Evolutionary conservation across 2,113 vertebrate species (phyloP).

Genomic region (Colinus virginianus): DNA sequence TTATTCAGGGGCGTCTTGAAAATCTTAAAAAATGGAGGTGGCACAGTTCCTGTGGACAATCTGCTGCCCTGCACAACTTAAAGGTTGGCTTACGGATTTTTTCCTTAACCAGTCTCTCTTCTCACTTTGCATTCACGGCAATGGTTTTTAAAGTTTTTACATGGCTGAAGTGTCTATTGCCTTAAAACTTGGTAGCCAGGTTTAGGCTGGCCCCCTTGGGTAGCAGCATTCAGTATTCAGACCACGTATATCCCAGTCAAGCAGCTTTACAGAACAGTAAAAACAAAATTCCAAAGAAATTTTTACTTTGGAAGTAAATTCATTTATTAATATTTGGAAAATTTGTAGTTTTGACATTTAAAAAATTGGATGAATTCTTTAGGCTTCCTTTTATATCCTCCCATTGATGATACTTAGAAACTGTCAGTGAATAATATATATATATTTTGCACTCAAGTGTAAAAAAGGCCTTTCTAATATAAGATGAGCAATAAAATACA

Average conservation of each 20-base stretch:
- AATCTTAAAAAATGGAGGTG: neutral
- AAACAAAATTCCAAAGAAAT: neutral
- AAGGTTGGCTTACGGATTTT: neutral
- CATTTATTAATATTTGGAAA: neutral
- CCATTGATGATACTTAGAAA: neutral
- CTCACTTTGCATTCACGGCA: neutral
- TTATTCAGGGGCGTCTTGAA: neutral
- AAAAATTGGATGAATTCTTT: neutral
- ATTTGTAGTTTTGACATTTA: neutral
- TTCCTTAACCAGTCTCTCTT: neutral
- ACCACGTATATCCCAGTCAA: neutral
- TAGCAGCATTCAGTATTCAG: neutral
- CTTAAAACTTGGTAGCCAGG: neutral
- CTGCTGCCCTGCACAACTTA: neutral
- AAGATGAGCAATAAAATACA: neutral
- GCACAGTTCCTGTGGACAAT: neutral
- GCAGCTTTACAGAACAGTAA: neutral
- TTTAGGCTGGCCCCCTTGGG: neutral
- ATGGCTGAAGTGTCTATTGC: rapidly evolving
- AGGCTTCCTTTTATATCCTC: neutral
- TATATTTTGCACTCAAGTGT: neutral
- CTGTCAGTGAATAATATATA: neutral
- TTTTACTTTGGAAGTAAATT: neutral
- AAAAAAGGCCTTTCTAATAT: neutral
- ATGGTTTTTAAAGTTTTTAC: neutral